phyloP scores from a whole-genome alignment of 2,888 invertebrate species.

The Agrochola macilenta region DNA sequence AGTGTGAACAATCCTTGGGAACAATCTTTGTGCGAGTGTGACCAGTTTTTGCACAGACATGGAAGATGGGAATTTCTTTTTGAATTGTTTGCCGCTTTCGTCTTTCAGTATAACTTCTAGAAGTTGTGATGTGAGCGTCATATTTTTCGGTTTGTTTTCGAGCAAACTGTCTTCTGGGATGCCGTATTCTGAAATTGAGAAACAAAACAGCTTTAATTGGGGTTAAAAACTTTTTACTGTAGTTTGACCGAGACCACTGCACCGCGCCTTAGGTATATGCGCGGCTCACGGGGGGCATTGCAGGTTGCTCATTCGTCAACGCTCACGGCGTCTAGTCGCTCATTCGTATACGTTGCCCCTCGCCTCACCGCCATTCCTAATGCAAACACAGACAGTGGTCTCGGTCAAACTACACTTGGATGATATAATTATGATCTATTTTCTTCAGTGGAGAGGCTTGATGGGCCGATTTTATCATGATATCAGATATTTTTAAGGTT shows the following conservation, averaged over 20 bases:
- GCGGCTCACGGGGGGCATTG: no score
- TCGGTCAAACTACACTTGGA: not conserved
- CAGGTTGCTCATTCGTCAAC: no score
- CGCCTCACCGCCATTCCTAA: no score
- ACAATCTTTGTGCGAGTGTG: slow-evolving; percentile 94
- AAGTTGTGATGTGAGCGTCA: slow-evolving; percentile 93
- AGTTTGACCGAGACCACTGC: no score
- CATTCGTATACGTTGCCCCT: no score
- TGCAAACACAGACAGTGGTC: no score
- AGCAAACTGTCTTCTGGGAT: slow-evolving; percentile 94
- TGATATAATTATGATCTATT: not conserved
- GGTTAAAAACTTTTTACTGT: not conserved
- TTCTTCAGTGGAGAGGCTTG: not conserved
- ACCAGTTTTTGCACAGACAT: slow-evolving; percentile 96
- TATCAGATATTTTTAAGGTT: no score
- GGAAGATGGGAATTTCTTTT: slow-evolving; percentile 94
- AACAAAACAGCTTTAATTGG: not conserved
- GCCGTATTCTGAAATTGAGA: slow-evolving; percentile 92
- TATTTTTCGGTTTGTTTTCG: slow-evolving; percentile 85
- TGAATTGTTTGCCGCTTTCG: slow-evolving; percentile 90
- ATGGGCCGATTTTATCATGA: not conserved
- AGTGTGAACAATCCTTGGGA: slow-evolving; percentile 85
- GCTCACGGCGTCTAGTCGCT: no score
- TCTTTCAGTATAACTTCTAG: slow-evolving; percentile 90
- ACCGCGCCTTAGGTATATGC: no score